Conservation (phyloP, 2,888 invertebrate genomes). For the Pomacea canaliculata region DNA sequence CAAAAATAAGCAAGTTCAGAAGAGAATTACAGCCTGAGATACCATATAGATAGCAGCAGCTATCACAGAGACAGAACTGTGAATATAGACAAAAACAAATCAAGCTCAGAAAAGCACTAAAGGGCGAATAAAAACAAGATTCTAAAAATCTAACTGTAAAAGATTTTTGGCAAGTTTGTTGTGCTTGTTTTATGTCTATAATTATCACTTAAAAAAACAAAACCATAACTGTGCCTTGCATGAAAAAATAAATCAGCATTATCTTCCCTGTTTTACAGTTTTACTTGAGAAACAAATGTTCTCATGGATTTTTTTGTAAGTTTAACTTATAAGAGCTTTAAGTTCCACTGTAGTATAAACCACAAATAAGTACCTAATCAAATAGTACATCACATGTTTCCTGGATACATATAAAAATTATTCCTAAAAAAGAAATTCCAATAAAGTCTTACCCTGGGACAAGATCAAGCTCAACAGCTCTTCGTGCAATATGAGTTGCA, state of each 20-base stretch:
- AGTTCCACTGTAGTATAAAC: no score
- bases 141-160: not conserved
- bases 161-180: no score
- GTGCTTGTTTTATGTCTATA: no score
- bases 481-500: conserved; percentile 95
- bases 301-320: no score
- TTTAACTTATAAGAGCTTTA: no score
- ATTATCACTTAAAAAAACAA: not conserved
- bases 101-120: not conserved
- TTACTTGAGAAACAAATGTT: no score
- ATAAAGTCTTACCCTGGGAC: conserved; percentile 81
- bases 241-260: no score
- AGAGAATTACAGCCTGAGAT: conserved; percentile 79
- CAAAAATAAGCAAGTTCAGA: conserved; percentile 19
- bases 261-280: no score
- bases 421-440: no score
- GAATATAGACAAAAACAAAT: conserved; percentile 65
- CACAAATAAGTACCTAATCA: no score
- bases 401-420: no score
- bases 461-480: conserved; percentile 96
- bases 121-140: not conserved
- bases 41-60: conserved; percentile 99
- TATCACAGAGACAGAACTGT: conserved; percentile 98
- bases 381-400: no score
- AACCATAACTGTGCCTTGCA: not conserved